Evolutionary conservation across 1,140 invertebrate species (phyloP), one percentile per base, ranked within the genome.

Genomic region (Drosophila melanica): DNA sequence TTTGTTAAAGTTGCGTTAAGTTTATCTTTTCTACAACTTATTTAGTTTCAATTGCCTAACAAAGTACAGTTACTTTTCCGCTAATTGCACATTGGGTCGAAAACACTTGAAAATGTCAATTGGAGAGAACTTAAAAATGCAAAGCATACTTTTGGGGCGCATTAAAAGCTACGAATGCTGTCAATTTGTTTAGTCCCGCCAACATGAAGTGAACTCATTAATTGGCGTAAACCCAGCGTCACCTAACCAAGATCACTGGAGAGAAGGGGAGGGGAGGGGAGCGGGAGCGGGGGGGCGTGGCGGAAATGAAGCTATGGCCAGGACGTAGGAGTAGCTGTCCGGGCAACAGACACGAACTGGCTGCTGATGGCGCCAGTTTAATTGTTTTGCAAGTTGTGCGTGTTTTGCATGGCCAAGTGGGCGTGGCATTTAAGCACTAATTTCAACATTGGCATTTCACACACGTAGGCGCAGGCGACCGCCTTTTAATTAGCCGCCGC

Each of bases 401-500:
- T 84, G 81, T 86, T 84, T 84, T 86, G 81, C 81, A 84, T 84
- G 57, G 58, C 62, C 63, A 80, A 69, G 42, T 62, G n/a, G 53
- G 41, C 16, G 33, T 39, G 59, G 58, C 33, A 48, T 62, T 6
- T 14, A 55, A 41, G 41, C 39, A 37, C 77, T 84, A 84, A 80
- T 84, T 85, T 78, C 30, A 63, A 51, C 59, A 67, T 81, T 82
- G 74, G 74, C 77, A 84, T 84, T 69, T 77, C 74, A 75, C 69
- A 57, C 81, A 84, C 81, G 81, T 84, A 80, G 64, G 18, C 60
- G 18, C 60, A 35, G 18, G 81, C 68, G 68, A 74, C 73, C 77
- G 77, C 65, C 81, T 85, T 85, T 85, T 85, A 85, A 85, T 85
- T 85, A 85, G 81, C 73, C 68, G 73, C 58, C 62, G 50, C 75